Conservation (phyloP, 2,797 vertebrate species). For the Menidia menidia region DNA sequence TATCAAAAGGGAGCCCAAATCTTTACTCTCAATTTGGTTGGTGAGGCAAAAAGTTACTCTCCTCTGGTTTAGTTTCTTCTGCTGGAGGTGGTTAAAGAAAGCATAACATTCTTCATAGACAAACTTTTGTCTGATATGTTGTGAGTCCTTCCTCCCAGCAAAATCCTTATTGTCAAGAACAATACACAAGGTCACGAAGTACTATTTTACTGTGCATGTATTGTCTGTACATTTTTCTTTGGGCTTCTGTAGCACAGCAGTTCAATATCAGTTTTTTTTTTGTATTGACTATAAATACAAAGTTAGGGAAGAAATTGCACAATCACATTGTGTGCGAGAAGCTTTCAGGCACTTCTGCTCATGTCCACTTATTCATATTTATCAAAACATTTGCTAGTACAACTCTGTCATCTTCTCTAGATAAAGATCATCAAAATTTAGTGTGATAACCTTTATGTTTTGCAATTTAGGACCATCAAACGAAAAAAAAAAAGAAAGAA, state of each 20-base stretch:
- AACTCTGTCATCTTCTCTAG: not conserved
- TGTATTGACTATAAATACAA: too few relatives aligned
- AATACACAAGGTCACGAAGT: not conserved
- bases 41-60: not conserved
- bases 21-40: not conserved
- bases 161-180: not conserved
- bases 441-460: not conserved
- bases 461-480: not conserved
- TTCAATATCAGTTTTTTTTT: too few relatives aligned
- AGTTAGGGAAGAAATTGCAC: too few relatives aligned
- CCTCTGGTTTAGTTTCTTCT: not conserved
- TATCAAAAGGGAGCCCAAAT: not conserved
- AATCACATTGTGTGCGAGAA: too few relatives aligned
- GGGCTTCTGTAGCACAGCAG: too few relatives aligned
- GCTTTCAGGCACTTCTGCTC: too few relatives aligned
- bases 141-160: not conserved
- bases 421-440: constrained; percentile 3
- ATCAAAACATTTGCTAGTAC: constrained; percentile 6
- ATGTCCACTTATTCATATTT: not conserved
- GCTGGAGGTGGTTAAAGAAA: not conserved
- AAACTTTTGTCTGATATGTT: not conserved
- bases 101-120: not conserved
- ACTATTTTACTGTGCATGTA: not conserved
- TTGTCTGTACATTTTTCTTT: not conserved
- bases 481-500: too few relatives aligned